Percentiles rank a stretch among this genome's conserved stretches.
Evolutionary conservation across 2,888 invertebrate species (phyloP).

Genomic region (Spodoptera picta): DNA sequence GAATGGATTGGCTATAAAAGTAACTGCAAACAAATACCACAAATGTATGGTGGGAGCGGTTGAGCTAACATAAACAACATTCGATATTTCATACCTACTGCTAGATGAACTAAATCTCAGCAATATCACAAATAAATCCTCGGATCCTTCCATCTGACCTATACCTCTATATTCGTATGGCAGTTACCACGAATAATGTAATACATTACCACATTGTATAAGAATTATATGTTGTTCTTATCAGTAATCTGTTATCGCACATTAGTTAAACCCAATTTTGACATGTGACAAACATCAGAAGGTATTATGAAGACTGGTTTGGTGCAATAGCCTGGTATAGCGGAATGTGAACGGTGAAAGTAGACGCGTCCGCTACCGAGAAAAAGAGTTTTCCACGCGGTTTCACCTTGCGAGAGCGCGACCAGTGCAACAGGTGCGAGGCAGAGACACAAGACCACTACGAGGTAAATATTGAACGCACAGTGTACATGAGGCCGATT

Average conservation of each 20-base stretch:
- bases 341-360: slow-evolving; percentile 87
- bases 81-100: slow-evolving; percentile 21
- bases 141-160: slow-evolving; percentile 52
- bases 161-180: slow-evolving; percentile 61
- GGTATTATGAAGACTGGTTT: slow-evolving; percentile 71
- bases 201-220: slow-evolving; percentile 60
- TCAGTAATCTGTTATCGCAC: slow-evolving; percentile 64
- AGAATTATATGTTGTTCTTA: slow-evolving; percentile 57
- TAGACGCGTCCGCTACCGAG: slow-evolving; percentile 83
- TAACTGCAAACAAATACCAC: slow-evolving; percentile 24
- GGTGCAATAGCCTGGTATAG: slow-evolving; percentile 68
- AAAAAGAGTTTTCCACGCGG: slow-evolving; percentile 86
- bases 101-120: slow-evolving; percentile 27
- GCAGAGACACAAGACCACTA: slow-evolving; percentile 55
- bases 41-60: slow-evolving; percentile 19
- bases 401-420: slow-evolving; percentile 84
- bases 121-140: slow-evolving; percentile 23
- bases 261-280: slow-evolving; percentile 65
- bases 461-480: slow-evolving; percentile 47
- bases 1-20: slow-evolving; percentile 26
- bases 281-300: slow-evolving; percentile 70
- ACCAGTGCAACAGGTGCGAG: slow-evolving; percentile 76
- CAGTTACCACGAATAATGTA: slow-evolving; percentile 45
- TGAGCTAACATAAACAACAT: slow-evolving; percentile 28
- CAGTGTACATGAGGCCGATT: slow-evolving; percentile 52